Evolutionary conservation across 1,140 invertebrate genomes (phyloP), one percentile per base, ranked within the genome.

Genomic region (Nasonia longicornis): DNA sequence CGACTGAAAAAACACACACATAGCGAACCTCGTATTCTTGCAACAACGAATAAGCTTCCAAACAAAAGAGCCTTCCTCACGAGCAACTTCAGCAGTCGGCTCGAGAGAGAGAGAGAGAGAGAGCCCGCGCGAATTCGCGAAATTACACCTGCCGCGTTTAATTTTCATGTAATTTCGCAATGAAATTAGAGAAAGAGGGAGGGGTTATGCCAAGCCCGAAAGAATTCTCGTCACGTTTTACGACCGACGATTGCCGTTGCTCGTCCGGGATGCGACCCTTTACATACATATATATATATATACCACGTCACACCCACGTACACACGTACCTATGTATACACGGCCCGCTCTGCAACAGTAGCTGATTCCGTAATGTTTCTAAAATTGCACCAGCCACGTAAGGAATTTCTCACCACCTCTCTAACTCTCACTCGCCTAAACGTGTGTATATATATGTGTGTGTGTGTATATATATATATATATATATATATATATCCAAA

Each of bases 151-250:
- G 38, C 4, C 22, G 35, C 7, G 16, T 78, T 58, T 77, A 69
- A 69, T 77, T 77, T 76, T 31, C 74, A 76, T 76, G 52, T 66
- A 76, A 66, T 76, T 66, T 76, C 58, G n/a, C 38, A 78, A 78
- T 70, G 66, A 70, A 70, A 78, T 70, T 70, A 70, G 31, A 29
- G 52, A 16, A 58, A 58, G 52, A 16, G 52, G 52, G 16, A 58
- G 52, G 16, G 4, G 16, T 20, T 0, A 58, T 14, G 8, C 48
- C 0, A 20, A 16, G 48, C 52, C 16, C 66, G 58, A 26, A 78
- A 70, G 67, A 69, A 78, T 78, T 78, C 66, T 58, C 66, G 4
- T 70, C 66, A 35, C 67, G 16, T 78, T 78, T 78, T 70, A 70
- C 63, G 31, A 70, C 16, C 69, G 48, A 20, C 52, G n/a, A 73